Base-by-base conservation (phyloP, 2,888 invertebrate genomes). In the Eupithecia pulchellata region DNA sequence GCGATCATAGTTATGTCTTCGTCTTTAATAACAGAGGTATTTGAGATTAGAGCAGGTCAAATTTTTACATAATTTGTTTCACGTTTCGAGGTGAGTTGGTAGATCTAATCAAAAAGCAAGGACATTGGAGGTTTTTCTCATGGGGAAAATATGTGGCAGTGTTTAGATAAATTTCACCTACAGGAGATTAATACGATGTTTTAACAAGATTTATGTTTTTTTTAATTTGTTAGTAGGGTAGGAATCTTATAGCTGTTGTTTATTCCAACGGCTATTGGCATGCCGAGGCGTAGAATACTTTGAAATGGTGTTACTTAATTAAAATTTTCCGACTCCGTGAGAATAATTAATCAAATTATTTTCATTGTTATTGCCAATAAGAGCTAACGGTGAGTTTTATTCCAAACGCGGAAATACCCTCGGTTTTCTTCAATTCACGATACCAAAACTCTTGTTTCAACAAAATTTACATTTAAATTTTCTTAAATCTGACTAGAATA, bases 341-440 rank as follows among this genome's bases (percentile, higher is more conserved):
- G 25, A 13, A 25, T 52, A 27, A 60, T 73, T 69, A 75, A 70
- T 72, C 25, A 72, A 74, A 76, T 79, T 71, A 79, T 78, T 11
- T 74, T 69, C 68, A 74, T 76, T 72, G 69, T 75, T 32, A 62
- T 57, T 69, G 65, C 17, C 71, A 71, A 25, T 55, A 29, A 71
- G 32, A 52, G 47, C 42, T 30, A 63, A 52, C 66, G 65, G 66
- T 71, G 68, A 61, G 69, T 74, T 74, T 76, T 77, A 77, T 79
- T 77, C 77, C 71, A 32, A 61, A 74, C 65, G 74, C 76, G 73
- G 68, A 64, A 78, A 78, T 42, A 8, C 20, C 42, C 20, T 78
- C 42, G 81, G 80, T 83, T 83, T 78, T 77, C 72, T 78, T 75
- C 76, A 82, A 84, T 80, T 83, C 77, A 83, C 83, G 79, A 82